A percentile compares a stretch with the other conserved stretches of the same genome.
Conservation (phyloP, 2,797 vertebrate species). For the Loriculus beryllinus region DNA sequence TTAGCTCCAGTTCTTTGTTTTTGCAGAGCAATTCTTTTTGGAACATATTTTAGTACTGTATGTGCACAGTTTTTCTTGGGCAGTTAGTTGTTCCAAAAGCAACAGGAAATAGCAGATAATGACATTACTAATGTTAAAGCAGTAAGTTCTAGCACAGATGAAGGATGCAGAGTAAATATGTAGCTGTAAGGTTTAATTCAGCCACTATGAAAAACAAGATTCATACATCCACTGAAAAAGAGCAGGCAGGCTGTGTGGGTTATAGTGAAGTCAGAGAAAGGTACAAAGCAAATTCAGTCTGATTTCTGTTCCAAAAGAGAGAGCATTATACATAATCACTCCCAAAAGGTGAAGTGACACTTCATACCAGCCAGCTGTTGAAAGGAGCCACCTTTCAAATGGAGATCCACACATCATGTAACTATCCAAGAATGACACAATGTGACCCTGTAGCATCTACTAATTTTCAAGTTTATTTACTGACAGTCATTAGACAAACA, state of each 20-base stretch:
- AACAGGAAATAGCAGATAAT: conserved; percentile 72
- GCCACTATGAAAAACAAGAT: neutral
- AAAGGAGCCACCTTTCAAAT: neutral
- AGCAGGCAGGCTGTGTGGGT: rapidly evolving
- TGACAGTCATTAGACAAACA: neutral
- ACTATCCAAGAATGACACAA: neutral
- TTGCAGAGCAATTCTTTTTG: conserved; percentile 27
- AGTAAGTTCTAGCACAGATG: conserved; percentile 20
- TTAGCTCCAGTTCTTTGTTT: conserved; percentile 9
- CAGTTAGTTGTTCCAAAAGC: conserved; percentile 46
- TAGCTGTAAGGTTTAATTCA: neutral
- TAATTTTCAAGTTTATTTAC: neutral
- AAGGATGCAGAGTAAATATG: neutral
- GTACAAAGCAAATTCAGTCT: neutral
- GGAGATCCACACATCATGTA: neutral
- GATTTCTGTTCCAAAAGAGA: neutral
- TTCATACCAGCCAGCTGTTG: neutral
- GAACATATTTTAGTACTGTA: conserved; percentile 40
- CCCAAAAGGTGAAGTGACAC: neutral
- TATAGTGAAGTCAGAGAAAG: neutral
- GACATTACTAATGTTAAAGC: conserved; percentile 38
- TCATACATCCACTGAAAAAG: neutral
- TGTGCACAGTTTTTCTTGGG: conserved; percentile 34
- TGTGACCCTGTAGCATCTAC: neutral
- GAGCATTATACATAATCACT: neutral